These are phyloP conservation scores for Xanthia icteritia DNA, from an alignment of 2,888 invertebrate species.

Conservation along the genomic window DNA sequence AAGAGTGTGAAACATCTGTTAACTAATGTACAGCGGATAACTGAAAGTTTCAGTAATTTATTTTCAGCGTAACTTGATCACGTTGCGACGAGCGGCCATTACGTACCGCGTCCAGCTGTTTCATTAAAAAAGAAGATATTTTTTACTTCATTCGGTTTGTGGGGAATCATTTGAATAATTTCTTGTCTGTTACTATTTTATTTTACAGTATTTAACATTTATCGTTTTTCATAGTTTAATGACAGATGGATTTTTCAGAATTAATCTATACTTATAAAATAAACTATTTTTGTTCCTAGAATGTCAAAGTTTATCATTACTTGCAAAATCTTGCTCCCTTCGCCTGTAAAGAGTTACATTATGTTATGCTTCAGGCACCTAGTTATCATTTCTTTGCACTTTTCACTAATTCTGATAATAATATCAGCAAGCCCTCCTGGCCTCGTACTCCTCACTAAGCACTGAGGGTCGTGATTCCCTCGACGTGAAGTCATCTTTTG, in stretches of 20 bases:
- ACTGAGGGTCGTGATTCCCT: not conserved
- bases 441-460: not conserved
- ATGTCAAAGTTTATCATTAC: not conserved
- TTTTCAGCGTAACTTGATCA: constrained; percentile 69
- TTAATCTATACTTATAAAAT: not conserved
- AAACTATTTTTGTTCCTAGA: not conserved
- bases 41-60: constrained; percentile 61
- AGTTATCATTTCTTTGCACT: not conserved
- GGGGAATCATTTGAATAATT: constrained; percentile 1
- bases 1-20: constrained; percentile 47
- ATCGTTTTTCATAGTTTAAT: no score
- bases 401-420: not conserved
- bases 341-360: not conserved
- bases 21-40: constrained; percentile 27
- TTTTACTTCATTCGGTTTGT: constrained; percentile 28
- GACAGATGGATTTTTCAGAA: no score
- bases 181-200: not conserved
- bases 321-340: not conserved
- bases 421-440: not conserved
- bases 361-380: not conserved
- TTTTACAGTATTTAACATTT: not conserved
- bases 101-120: constrained; percentile 47
- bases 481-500: not conserved
- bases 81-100: constrained; percentile 40
- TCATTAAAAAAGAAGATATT: constrained; percentile 43